phyloP scores from a whole-genome alignment of 2,888 invertebrate genomes.

The Anorthoa munda region DNA sequence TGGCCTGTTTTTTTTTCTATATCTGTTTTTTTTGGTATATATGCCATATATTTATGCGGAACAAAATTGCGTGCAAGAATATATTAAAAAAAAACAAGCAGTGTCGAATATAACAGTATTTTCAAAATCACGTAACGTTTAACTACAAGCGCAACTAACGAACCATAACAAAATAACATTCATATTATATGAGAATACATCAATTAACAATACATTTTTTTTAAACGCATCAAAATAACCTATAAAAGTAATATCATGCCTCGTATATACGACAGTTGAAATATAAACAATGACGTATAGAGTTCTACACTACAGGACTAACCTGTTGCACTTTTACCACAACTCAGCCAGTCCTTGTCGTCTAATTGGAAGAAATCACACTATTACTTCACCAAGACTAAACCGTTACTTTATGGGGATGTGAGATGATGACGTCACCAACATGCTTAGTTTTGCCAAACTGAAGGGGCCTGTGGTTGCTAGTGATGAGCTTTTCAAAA shows the following conservation, averaged over 20 bases:
- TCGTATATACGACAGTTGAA: conserved; percentile 41
- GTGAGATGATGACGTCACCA: conserved; percentile 22
- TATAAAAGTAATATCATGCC: conserved; percentile 52
- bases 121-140: conserved; percentile 3
- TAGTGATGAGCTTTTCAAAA: neutral
- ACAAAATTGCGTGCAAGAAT: conserved; percentile 19
- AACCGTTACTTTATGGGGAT: neutral
- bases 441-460: conserved; percentile 36
- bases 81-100: conserved; percentile 46
- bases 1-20: neutral
- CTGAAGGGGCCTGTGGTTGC: neutral
- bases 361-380: conserved; percentile 80
- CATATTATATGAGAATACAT: neutral
- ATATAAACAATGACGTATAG: conserved; percentile 51
- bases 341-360: conserved; percentile 91
- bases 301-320: conserved; percentile 80
- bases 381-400: conserved; percentile 56
- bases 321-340: conserved; percentile 89
- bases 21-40: conserved; percentile 1
- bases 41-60: neutral
- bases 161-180: conserved; percentile 17
- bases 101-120: conserved; percentile 31
- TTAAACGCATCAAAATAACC: conserved; percentile 7
- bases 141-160: conserved; percentile 20
- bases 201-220: too few species aligned